These are phyloP conservation scores for Phania funesta DNA, from an alignment of 2,888 invertebrate genomes.

Conservation along the genomic window DNA sequence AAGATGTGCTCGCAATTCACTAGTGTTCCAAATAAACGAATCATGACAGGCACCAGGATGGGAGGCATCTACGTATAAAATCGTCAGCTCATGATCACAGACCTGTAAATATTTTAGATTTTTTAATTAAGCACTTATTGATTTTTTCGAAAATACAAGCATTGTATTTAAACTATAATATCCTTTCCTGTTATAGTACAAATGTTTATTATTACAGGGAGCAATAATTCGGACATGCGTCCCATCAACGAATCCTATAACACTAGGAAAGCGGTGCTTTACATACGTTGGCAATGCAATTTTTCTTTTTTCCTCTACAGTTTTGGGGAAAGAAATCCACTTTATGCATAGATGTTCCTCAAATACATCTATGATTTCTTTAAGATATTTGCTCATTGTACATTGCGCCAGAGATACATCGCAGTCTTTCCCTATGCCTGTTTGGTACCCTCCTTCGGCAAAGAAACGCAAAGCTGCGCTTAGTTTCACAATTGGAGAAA, in stretches of 20 bases:
- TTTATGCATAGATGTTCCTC: not conserved
- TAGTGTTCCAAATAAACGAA: slow-evolving; percentile 47
- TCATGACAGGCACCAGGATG: slow-evolving; percentile 43
- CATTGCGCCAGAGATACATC: not conserved
- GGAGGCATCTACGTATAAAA: slow-evolving; percentile 49
- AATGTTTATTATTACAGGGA: not conserved
- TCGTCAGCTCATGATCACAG: slow-evolving; percentile 29
- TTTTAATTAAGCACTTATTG: not conserved
- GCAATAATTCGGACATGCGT: not conserved
- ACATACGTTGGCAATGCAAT: not conserved
- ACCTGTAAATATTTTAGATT: slow-evolving; percentile 18
- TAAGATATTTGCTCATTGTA: not conserved
- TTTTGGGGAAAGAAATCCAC: slow-evolving; percentile 1
- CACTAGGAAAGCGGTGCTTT: not conserved
- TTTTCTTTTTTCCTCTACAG: not conserved
- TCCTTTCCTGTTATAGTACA: slow-evolving; percentile 3
- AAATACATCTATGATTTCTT: not conserved
- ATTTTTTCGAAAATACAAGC: not conserved
- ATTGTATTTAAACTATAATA: not conserved
- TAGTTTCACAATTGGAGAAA: slow-evolving; percentile 37
- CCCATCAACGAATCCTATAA: not conserved
- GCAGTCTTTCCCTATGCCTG: not conserved
- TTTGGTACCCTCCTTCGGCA: not conserved
- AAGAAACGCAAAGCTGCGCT: not conserved
- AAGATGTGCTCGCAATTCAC: slow-evolving; percentile 22